A percentile compares a stretch with the other conserved stretches of the same genome.
Conservation (phyloP, 2,113 vertebrate species). For the Bubo bubo region DNA sequence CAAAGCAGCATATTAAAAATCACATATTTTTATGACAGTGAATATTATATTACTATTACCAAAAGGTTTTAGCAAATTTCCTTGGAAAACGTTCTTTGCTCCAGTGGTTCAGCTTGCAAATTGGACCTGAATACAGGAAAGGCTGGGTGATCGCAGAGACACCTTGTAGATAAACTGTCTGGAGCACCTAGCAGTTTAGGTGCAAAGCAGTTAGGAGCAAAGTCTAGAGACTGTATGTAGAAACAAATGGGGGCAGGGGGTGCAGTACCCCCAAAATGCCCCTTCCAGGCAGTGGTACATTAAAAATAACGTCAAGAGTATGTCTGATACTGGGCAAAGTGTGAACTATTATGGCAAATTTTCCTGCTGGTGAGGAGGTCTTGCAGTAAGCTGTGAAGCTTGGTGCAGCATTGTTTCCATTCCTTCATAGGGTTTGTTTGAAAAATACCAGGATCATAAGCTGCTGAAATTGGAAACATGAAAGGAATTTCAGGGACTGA, state of each 20-base stretch:
- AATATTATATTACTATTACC: not conserved
- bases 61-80: not conserved
- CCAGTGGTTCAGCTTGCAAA: not conserved
- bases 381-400: not conserved
- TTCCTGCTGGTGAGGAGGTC: not conserved
- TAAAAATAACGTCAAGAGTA: not conserved
- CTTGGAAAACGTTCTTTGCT: not conserved
- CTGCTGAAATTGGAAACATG: constrained; percentile 1
- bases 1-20: not conserved
- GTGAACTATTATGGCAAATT: not conserved
- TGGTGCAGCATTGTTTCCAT: not conserved
- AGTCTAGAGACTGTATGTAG: not conserved
- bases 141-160: not conserved
- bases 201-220: not conserved
- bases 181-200: not conserved
- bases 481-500: not conserved
- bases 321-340: not conserved
- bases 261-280: not conserved
- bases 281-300: not conserved
- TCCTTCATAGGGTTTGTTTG: not conserved
- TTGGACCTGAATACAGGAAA: not conserved
- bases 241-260: not conserved
- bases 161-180: not conserved
- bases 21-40: not conserved
- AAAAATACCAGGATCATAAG: not conserved